phyloP scores from a whole-genome alignment of 2,797 vertebrate genomes.

The Lutra lutra region DNA sequence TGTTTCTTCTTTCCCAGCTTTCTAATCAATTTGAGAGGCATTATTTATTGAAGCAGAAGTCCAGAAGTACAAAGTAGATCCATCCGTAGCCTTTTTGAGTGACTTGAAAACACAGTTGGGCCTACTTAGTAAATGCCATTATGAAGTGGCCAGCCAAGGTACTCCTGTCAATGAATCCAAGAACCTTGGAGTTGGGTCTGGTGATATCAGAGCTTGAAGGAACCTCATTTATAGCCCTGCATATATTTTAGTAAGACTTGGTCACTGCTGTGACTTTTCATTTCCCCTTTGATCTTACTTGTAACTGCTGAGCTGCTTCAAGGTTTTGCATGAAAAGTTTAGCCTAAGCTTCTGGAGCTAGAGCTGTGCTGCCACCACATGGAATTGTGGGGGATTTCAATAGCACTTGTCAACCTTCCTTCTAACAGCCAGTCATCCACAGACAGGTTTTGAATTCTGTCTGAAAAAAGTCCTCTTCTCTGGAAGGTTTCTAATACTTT shows the following conservation, averaged over 20 bases:
- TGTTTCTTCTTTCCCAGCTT: conserved; percentile 19
- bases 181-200: not conserved
- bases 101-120: not conserved
- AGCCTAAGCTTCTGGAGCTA: conserved; percentile 25
- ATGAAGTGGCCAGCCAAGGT: not conserved
- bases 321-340: not conserved
- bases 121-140: not conserved
- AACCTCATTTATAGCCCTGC: not conserved
- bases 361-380: not conserved
- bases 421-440: not conserved
- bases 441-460: conserved; percentile 20
- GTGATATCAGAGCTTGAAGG: not conserved
- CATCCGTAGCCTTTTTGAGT: not conserved
- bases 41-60: conserved; percentile 13
- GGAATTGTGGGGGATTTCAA: not conserved
- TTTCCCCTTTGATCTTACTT: conserved; percentile 29
- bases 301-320: not conserved
- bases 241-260: not conserved
- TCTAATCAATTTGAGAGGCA: not conserved
- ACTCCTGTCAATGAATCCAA: not conserved
- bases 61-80: not conserved
- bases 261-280: conserved; percentile 17
- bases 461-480: conserved; percentile 33
- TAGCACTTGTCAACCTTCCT: not conserved
- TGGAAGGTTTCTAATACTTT: conserved; percentile 20